Conservation (phyloP, 1,140 invertebrate genomes). For the Andricus grossulariae region DNA sequence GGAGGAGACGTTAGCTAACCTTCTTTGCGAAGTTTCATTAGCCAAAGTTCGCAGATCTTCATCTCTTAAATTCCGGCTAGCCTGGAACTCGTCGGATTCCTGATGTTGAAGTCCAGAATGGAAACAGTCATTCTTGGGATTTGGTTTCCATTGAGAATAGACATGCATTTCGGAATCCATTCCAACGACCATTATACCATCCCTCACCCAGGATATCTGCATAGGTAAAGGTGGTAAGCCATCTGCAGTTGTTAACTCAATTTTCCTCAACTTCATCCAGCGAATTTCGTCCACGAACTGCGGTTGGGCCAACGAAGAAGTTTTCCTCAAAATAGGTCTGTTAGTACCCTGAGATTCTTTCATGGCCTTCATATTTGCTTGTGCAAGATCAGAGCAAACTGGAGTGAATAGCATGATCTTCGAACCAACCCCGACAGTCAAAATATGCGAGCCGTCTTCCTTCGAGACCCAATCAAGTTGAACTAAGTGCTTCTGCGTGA, state of each 20-base stretch:
- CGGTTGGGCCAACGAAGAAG: slow-evolving; percentile 89
- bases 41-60: slow-evolving; percentile 86
- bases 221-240: slow-evolving; percentile 97
- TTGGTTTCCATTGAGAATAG: slow-evolving; percentile 97
- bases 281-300: slow-evolving; percentile 91
- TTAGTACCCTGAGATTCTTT: slow-evolving; percentile 88
- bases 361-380: slow-evolving; percentile 92
- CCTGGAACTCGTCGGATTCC: slow-evolving; percentile 81
- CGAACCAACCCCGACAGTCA: slow-evolving; percentile 97
- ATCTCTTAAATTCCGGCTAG: slow-evolving; percentile 86
- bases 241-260: slow-evolving; percentile 95
- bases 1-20: slow-evolving; percentile 83
- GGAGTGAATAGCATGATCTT: slow-evolving; percentile 92
- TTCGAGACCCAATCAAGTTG: slow-evolving; percentile 99
- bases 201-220: slow-evolving; percentile 98
- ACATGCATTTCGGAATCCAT: slow-evolving; percentile 99
- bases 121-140: slow-evolving; percentile 75
- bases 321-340: slow-evolving; percentile 89
- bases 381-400: slow-evolving; percentile 91
- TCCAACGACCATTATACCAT: slow-evolving; percentile 97
- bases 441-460: slow-evolving; percentile 98
- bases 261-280: slow-evolving; percentile 96
- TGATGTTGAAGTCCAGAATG: slow-evolving; percentile 72
- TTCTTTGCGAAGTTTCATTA: slow-evolving; percentile 82
- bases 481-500: slow-evolving; percentile 92